phyloP scores from a whole-genome alignment of 2,113 vertebrate genomes.

The Nycticebus coucang region DNA sequence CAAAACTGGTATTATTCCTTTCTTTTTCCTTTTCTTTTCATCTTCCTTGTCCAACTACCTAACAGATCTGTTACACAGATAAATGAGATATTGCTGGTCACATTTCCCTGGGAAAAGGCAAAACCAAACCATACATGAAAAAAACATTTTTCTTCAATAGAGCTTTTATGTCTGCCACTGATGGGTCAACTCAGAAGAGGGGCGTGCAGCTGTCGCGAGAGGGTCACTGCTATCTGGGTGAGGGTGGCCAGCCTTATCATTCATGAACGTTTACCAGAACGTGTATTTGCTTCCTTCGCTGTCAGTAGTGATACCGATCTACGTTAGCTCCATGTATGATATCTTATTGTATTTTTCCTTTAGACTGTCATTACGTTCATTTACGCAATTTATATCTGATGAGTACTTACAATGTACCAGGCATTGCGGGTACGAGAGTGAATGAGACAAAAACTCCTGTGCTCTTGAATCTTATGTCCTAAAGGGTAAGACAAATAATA shows the following conservation, averaged over 20 bases:
- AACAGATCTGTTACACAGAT: slow-evolving; percentile 61
- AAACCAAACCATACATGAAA: slow-evolving; percentile 48
- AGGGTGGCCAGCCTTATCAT: background rate
- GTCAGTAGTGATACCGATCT: background rate
- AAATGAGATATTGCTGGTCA: slow-evolving; percentile 62
- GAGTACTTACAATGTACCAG: background rate
- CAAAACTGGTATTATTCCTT: slow-evolving; percentile 59
- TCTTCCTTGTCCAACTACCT: slow-evolving; percentile 53
- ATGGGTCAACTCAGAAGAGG: background rate
- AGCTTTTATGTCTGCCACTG: slow-evolving; percentile 14
- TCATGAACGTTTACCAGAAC: background rate
- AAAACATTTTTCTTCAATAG: slow-evolving; percentile 47
- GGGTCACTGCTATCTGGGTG: background rate
- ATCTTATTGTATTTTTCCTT: background rate
- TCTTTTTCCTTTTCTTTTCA: slow-evolving; percentile 62
- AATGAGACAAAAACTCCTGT: background rate
- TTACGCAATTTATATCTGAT: background rate
- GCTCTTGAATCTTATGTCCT: background rate
- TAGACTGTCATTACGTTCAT: background rate
- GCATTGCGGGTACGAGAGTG: background rate
- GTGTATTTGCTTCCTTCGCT: background rate
- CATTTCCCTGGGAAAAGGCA: slow-evolving; percentile 71
- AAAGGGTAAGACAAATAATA: background rate
- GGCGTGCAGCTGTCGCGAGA: background rate
- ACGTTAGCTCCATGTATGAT: background rate